Conservation (phyloP, 2,888 invertebrate genomes). For the Troilus luridus region DNA sequence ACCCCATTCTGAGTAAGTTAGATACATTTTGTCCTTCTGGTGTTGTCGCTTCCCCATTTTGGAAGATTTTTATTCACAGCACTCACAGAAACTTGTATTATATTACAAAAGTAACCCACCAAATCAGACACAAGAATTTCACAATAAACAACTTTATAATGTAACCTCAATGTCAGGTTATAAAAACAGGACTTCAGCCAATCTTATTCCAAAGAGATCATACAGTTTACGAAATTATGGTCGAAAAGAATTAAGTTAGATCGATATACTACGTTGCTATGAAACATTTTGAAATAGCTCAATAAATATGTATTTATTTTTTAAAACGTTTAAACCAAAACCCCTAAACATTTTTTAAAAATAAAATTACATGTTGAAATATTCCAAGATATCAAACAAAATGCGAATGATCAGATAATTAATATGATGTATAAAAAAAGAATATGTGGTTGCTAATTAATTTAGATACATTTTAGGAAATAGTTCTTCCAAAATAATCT, state of each 20-base stretch:
- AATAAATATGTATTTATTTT: neutral
- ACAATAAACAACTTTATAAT: neutral
- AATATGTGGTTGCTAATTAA: neutral
- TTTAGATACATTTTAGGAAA: neutral
- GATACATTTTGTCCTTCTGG: slow-evolving; percentile 71
- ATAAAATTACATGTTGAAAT: neutral
- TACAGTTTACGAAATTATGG: neutral
- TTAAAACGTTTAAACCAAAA: neutral
- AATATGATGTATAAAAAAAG: neutral
- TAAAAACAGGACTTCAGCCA: neutral
- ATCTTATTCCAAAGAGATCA: neutral
- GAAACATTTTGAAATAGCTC: neutral
- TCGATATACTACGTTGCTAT: neutral
- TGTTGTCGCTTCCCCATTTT: slow-evolving; percentile 62
- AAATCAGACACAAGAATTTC: neutral
- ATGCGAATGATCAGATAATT: neutral
- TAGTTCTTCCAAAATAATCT: neutral
- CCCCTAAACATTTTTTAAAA: neutral
- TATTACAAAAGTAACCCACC: neutral
- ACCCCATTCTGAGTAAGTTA: slow-evolving; percentile 91
- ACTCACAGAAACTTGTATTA: neutral
- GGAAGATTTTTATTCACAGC: neutral
- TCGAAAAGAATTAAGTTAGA: neutral
- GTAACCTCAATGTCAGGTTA: neutral
- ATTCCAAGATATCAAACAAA: neutral